Evolutionary conservation across 2,888 invertebrate genomes (phyloP).

Genomic region (Xestia ashworthii): DNA sequence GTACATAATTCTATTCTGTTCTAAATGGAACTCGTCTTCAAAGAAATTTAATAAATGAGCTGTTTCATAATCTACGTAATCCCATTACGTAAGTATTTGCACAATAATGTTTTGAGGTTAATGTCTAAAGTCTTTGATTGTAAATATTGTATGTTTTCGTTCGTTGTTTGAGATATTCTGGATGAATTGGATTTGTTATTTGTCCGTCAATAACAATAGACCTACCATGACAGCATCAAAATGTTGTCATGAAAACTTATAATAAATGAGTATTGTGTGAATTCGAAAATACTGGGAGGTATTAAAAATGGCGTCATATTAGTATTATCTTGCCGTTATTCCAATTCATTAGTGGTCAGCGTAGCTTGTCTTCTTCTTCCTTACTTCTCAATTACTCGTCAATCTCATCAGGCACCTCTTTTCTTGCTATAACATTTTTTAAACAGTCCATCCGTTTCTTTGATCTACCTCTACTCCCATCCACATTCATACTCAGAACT

Average conservation of each 20-base stretch:
- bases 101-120: constrained; percentile 40
- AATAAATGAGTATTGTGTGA: not conserved
- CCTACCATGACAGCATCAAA: not conserved
- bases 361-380: too few species aligned
- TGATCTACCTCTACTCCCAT: too few species aligned
- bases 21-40: not conserved
- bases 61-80: constrained; percentile 26
- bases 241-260: not conserved
- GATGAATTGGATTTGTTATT: constrained; percentile 13
- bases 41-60: constrained; percentile 34
- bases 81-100: constrained; percentile 37
- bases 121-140: constrained; percentile 2
- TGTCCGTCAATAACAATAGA: constrained; percentile 21
- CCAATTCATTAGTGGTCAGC: too few species aligned
- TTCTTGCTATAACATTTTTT: too few species aligned
- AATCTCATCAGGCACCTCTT: too few species aligned
- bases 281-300: too few species aligned
- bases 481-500: too few species aligned
- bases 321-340: too few species aligned
- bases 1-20: too few species aligned
- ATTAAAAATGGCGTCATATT: too few species aligned
- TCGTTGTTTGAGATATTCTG: not conserved
- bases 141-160: constrained; percentile 34
- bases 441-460: too few species aligned
- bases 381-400: too few species aligned